Percentiles rank a stretch among this genome's conserved stretches.
Evolutionary conservation across 92 coral and sea anemone genomes (phyloP).

Genomic region (Actinostola sp.): DNA sequence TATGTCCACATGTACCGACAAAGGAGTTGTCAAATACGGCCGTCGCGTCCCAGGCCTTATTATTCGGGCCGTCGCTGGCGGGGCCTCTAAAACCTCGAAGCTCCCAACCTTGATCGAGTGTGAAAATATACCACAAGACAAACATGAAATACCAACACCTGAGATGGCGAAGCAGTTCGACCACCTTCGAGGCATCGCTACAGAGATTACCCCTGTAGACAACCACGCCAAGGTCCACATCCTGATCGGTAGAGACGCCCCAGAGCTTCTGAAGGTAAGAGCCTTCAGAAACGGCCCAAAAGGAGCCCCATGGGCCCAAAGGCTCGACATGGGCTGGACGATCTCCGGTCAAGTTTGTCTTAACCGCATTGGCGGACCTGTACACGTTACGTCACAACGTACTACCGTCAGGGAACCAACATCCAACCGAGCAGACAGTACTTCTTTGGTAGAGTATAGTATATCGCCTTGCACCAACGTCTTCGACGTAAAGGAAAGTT

Average conservation of each 20-base stretch:
- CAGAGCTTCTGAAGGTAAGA: too few relatives aligned
- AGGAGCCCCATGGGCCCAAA: too few relatives aligned
- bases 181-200: constrained; percentile 33
- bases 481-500: too few relatives aligned
- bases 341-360: constrained; percentile 21
- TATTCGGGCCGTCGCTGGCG: constrained; percentile 36
- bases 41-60: constrained; percentile 34
- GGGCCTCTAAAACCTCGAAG: constrained; percentile 5
- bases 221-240: constrained; percentile 35
- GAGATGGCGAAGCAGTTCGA: constrained; percentile 15
- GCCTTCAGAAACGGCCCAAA: too few relatives aligned
- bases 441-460: too few relatives aligned
- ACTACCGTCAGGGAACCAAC: neutral
- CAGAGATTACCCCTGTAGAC: constrained; percentile 51
- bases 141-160: constrained; percentile 47
- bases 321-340: constrained; percentile 30
- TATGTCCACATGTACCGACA: constrained; percentile 40
- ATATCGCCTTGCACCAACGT: too few relatives aligned
- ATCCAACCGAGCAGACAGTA: too few relatives aligned
- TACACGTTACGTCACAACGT: constrained; percentile 17
- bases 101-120: constrained; percentile 56
- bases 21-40: constrained; percentile 43
- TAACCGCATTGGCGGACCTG: constrained; percentile 23
- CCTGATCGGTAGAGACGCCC: too few relatives aligned
- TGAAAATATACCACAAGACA: constrained; percentile 50